Base-by-base conservation (phyloP, 1,140 invertebrate species). In the Drosophila arizonae region DNA sequence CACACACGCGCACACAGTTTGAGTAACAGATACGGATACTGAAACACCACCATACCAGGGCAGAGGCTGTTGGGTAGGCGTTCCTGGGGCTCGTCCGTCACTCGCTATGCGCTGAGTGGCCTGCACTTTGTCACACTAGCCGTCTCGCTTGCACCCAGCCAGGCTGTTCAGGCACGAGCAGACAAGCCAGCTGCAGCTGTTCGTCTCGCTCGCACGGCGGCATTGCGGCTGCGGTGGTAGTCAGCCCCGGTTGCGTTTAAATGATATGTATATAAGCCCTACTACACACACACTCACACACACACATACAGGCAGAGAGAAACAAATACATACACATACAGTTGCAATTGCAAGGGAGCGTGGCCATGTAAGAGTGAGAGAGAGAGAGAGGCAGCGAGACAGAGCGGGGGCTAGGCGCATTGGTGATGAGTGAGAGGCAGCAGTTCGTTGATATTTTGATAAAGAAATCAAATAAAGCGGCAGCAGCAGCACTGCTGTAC, bases 381-480 rank as follows among this genome's bases (percentile, higher is more conserved):
- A 36, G 55, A 33, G 39, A 39, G 50, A 0, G 52, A 45, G 45
- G 9, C 28, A 41, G 21, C 8, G 57, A 17, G 24, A 48, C 33
- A 15, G 46, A 58, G 39, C 43, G 57, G 15, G 54, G 61, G 26
- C 48, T 15, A 45, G 26, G 60, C 41, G 45, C 46, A n/a, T 55
- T 61, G 64, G 72, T 71, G 67, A 60, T 65, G 71, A 66, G 72
- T 58, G 33, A 33, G 55, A 77, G 69, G 62, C 63, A 86, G 67
- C 75, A 71, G 81, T 76, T 69, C 71, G 71, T 69, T 73, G 81
- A 81, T 87, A 87, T 87, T 60, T 60, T 85, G 82, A 85, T 85
- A 85, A 85, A 85, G 81, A 81, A 85, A 85, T 87, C 82, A 85
- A 87, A 85, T 85, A 87, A 72, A 87, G 85, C 76, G 61, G 66